Evolutionary conservation across 1,140 invertebrate genomes (phyloP).

Genomic region (Limonius californicus): DNA sequence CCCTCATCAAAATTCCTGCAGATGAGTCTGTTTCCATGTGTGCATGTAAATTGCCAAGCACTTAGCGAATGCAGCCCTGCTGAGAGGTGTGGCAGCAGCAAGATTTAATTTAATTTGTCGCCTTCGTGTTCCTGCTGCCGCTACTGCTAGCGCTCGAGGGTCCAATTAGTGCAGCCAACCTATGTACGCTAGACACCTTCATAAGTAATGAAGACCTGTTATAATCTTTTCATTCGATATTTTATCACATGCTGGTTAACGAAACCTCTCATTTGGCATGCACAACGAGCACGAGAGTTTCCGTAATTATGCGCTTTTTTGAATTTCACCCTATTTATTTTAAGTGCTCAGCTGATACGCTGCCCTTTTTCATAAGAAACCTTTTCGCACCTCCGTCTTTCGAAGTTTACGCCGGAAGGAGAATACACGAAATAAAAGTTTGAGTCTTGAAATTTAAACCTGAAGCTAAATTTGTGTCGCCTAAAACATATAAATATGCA

Average conservation of each 20-base stretch:
- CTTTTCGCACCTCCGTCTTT: no score
- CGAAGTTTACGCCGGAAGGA: no score
- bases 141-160: conserved; percentile 31
- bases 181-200: conserved; percentile 29
- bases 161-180: conserved; percentile 35
- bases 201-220: conserved; percentile 16
- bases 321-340: neutral
- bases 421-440: no score
- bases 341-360: no score
- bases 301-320: conserved; percentile 8
- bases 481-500: no score
- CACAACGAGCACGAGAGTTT: conserved; percentile 1
- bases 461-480: no score
- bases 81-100: conserved; percentile 34
- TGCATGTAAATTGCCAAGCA: conserved; percentile 29
- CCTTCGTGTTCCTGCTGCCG: conserved; percentile 22
- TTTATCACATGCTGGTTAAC: conserved; percentile 6
- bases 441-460: no score
- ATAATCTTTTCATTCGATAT: conserved; percentile 12
- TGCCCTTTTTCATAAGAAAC: no score
- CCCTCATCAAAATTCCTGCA: conserved; percentile 23
- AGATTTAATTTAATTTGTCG: conserved; percentile 41
- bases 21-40: conserved; percentile 24
- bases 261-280: conserved; percentile 11
- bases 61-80: conserved; percentile 16